phyloP scores from a whole-genome alignment of 2,797 vertebrate species.

The Poecilia gillii region DNA sequence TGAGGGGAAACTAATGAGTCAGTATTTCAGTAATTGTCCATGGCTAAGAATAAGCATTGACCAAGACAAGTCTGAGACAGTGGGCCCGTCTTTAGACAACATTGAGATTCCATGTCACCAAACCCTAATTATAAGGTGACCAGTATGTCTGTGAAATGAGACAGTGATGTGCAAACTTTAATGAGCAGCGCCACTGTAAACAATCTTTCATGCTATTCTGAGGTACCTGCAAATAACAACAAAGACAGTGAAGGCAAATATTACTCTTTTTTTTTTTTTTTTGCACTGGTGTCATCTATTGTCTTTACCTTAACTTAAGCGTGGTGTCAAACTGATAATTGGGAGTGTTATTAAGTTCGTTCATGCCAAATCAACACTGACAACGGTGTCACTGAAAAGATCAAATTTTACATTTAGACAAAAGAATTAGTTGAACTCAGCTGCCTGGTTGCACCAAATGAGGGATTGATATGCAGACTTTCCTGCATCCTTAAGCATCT shows the following conservation, averaged over 20 bases:
- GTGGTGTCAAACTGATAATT: constrained; percentile 22
- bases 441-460: neutral
- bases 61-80: constrained; percentile 59
- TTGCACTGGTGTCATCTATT: constrained; percentile 22
- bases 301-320: constrained; percentile 31
- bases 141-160: constrained; percentile 47
- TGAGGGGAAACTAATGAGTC: constrained; percentile 77
- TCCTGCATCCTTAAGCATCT: neutral
- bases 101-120: constrained; percentile 57
- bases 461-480: neutral
- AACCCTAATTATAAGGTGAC: constrained; percentile 68
- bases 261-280: constrained; percentile 19
- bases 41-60: constrained; percentile 66
- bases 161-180: constrained; percentile 56
- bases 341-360: constrained; percentile 17
- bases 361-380: constrained; percentile 6
- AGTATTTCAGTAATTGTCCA: constrained; percentile 70
- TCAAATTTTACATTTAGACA: neutral
- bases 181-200: constrained; percentile 60
- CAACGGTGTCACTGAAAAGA: neutral
- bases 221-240: constrained; percentile 47
- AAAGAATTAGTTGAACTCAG: neutral
- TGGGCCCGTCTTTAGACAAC: constrained; percentile 46
- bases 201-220: constrained; percentile 47
- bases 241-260: constrained; percentile 40